Conservation (phyloP, 2,113 vertebrate genomes). For the Acanthisitta chloris region DNA sequence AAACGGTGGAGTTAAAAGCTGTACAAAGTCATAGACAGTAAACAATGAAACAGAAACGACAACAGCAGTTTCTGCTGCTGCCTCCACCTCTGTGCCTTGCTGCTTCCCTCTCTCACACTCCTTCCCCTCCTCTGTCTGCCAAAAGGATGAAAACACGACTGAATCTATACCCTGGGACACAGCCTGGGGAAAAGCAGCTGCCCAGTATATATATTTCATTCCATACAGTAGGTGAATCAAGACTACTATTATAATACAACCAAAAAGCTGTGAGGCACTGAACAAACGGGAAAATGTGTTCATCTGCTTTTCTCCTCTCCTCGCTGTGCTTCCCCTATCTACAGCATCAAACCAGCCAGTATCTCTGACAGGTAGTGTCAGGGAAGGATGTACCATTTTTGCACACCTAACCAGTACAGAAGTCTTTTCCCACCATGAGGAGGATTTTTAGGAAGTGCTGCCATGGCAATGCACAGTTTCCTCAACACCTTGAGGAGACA, state of each 20-base stretch:
- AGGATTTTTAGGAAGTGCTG: not conserved
- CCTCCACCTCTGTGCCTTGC: not conserved
- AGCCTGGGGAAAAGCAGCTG: slow-evolving; percentile 12
- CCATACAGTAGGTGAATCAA: not conserved
- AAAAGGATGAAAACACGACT: not conserved
- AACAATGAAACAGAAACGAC: slow-evolving; percentile 51
- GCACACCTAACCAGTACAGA: not conserved
- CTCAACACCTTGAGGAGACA: not conserved
- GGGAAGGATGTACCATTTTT: not conserved
- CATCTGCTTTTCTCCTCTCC: not conserved
- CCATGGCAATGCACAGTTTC: not conserved
- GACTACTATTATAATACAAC: not conserved
- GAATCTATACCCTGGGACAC: not conserved
- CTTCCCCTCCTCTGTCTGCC: not conserved
- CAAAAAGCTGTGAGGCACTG: not conserved
- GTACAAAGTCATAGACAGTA: slow-evolving; percentile 41
- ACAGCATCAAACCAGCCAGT: not conserved
- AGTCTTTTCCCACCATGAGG: not conserved
- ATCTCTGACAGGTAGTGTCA: not conserved
- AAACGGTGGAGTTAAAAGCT: slow-evolving; percentile 58
- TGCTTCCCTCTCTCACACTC: not conserved
- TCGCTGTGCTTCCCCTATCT: not conserved
- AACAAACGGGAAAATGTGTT: not conserved
- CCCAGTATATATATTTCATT: not conserved
- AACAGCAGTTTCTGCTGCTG: slow-evolving; percentile 15